Evolutionary conservation across 2,113 vertebrate species (phyloP), one percentile per base, ranked within the genome.

Genomic region (Reinhardtius hippoglossoides): DNA sequence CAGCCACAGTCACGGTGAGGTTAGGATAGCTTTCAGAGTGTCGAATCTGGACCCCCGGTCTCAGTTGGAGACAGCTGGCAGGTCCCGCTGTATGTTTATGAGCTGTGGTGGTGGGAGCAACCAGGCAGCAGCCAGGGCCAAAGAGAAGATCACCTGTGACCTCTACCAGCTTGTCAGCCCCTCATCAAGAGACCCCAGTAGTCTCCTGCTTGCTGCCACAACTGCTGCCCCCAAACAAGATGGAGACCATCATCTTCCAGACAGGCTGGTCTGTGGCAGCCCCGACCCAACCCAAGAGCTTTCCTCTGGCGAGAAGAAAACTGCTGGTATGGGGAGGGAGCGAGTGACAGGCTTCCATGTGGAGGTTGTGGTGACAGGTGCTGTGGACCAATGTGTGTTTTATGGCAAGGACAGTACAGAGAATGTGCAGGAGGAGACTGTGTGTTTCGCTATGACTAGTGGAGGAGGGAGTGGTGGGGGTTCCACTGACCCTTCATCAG

Each of bases 61-160:
- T 37, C 92, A 94, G 24, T 71, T 94, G 0, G 96, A 97, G 9
- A 88, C 94, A 0, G 86, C 86, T 0, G 90, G 88, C 0, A 91
- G 93, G 4, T 93, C 93, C 0, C 94, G 92, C 61, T 96, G 96
- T 62, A 94, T 96, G 88, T 96, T 96, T 44, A 95, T 96, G 69
- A 95, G 95, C 78, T 96, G 96, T 26, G 91, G 95, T 9, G 89
- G 95, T 0, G 93, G 94, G 0, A 85, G 86, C 54, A 65, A 91
- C 8, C 93, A 95, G 52, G 85, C 93, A 0, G 92, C 88, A 0
- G 88, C 95, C 37, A 88, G 95, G 35, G 89, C 95, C 88, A 97
- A 97, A 92, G 97, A 98, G 91, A 97, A 97, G 92, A 99, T 99
- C 88, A 99, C 97, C 3, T 98, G 97, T 1, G 97, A 99, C 93